A percentile compares a stretch with the other conserved stretches of the same genome.
Evolutionary conservation across 2,888 invertebrate genomes (phyloP).

Genomic region (Mythimna albipuncta): DNA sequence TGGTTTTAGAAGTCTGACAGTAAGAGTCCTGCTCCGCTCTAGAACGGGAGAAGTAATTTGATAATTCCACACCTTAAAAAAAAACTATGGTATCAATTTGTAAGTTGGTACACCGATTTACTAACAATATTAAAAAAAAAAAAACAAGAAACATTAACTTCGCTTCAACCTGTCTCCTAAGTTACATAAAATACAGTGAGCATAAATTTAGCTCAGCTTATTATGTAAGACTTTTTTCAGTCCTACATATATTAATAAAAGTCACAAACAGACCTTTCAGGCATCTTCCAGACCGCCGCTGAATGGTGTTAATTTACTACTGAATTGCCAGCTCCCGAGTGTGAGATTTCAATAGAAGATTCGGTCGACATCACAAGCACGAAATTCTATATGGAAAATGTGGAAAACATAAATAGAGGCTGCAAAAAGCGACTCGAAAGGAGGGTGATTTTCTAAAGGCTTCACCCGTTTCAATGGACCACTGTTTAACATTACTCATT

Average conservation of each 20-base stretch:
- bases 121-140: too few relatives aligned
- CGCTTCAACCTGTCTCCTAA: too few relatives aligned
- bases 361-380: slow-evolving; percentile 80
- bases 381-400: slow-evolving; percentile 88
- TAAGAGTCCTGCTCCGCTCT: too few relatives aligned
- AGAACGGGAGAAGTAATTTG: too few relatives aligned
- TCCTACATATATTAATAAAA: slow-evolving; percentile 50
- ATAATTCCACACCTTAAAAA: too few relatives aligned
- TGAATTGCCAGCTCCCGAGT: slow-evolving; percentile 82
- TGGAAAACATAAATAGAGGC: slow-evolving; percentile 86
- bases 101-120: too few relatives aligned
- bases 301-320: slow-evolving; percentile 87
- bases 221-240: slow-evolving; percentile 25
- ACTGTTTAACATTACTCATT: slow-evolving; percentile 88
- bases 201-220: slow-evolving; percentile 7
- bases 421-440: slow-evolving; percentile 84
- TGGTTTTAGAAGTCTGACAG: too few relatives aligned
- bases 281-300: slow-evolving; percentile 71
- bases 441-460: slow-evolving; percentile 89
- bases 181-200: slow-evolving; percentile 5
- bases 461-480: slow-evolving; percentile 85
- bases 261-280: slow-evolving; percentile 65
- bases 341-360: slow-evolving; percentile 83
- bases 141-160: neutral
- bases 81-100: too few relatives aligned